phyloP scores from a whole-genome alignment of 2,113 vertebrate genomes.

The Coptodon rendalli region DNA sequence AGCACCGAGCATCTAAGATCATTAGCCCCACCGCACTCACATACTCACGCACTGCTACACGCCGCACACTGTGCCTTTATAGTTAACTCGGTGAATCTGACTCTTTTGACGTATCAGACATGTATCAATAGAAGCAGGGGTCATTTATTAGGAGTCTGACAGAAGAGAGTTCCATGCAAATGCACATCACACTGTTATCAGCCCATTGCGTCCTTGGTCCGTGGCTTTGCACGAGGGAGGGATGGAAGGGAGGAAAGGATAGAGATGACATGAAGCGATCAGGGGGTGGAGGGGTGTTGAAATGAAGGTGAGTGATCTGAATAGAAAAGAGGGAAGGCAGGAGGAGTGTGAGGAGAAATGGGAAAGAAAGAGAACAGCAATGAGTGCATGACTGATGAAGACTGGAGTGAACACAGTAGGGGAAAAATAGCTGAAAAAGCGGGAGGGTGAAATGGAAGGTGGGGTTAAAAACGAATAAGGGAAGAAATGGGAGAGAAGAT shows the following conservation, averaged over 20 bases:
- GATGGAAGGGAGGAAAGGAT: background rate
- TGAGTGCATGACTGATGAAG: slow-evolving; percentile 46
- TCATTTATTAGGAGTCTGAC: slow-evolving; percentile 53
- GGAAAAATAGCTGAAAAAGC: background rate
- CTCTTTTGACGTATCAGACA: slow-evolving; percentile 48
- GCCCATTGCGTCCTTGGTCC: slow-evolving; percentile 37
- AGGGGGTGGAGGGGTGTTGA: slow-evolving; percentile 11
- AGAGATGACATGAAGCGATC: background rate
- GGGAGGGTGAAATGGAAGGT: background rate
- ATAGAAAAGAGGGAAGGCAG: slow-evolving; percentile 38
- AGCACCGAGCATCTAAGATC: slow-evolving; percentile 5
- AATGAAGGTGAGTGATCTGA: slow-evolving; percentile 51
- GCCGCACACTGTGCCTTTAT: background rate
- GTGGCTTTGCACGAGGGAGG: background rate
- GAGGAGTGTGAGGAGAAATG: background rate
- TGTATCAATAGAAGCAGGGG: slow-evolving; percentile 47
- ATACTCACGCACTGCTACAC: background rate
- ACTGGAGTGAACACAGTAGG: slow-evolving; percentile 17
- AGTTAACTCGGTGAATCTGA: slow-evolving; percentile 57
- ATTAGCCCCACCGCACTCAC: background rate
- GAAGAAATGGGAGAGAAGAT: background rate
- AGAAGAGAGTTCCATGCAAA: slow-evolving; percentile 31
- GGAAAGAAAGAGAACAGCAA: slow-evolving; percentile 12
- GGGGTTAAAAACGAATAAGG: background rate
- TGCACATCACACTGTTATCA: slow-evolving; percentile 27